Base-by-base conservation (phyloP, 2,888 invertebrate species). In the Xanthia icteritia region DNA sequence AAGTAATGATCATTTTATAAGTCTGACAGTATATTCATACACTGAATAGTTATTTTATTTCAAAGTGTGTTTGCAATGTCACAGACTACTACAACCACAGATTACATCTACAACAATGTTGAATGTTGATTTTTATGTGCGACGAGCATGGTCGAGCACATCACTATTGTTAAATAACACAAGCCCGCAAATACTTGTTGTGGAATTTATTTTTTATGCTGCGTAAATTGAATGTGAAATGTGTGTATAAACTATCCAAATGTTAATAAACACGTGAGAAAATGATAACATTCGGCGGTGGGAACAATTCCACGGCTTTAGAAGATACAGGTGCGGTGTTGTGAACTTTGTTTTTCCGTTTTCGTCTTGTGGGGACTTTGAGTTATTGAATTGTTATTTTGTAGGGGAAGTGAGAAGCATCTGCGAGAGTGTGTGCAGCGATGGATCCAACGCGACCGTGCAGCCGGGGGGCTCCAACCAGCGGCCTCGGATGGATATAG, bases 401-500 rank as follows among this genome's bases (percentile, higher is more conserved):
- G 87, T 90, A 96, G 96, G 96, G 82, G 97, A 97, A 94, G 96
- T 95, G 83, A 94, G 96, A 90, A 97, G 97, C 91, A 96, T 96
- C 89, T 96, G 97, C 90, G 97, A 97, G 89, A 97, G 97, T 92
- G 92, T 97, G 72, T 96, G 97, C 89, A 97, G 97, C 84, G 97
- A 97, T 96, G 97, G 96, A 20, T 97, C 97, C n/a, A 96, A 92
- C 85, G 95, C 96, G 60, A 97, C 97, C 11, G 95, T 97, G 56
- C 96, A 96, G 87, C 91, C 96, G 31, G 94, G 95, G 68, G 93
- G 90, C 51, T 89, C 93, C 1, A 96, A 94, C 86, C 94, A 94
- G 82, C 92, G 97, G 86, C 97, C 98, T 42, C 97, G 97, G 88
- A 99, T 99, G 98, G 99, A 99, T 94, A 98, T 99, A 82, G 99